Base-by-base conservation (phyloP, 2,113 vertebrate genomes). In the Budorcas taxicolor region DNA sequence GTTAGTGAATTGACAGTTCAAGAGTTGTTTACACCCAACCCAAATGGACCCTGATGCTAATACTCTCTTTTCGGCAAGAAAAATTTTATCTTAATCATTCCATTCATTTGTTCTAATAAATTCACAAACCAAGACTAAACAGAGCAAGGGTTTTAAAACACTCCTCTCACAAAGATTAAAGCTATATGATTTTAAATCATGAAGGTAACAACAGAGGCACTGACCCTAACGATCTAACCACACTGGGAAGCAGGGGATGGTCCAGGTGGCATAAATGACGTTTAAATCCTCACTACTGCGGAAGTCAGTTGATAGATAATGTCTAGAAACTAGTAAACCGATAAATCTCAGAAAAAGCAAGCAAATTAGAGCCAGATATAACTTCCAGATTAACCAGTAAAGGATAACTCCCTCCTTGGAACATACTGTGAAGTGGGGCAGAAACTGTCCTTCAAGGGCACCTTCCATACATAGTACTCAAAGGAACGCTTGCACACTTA, bases 401-500 rank as follows among this genome's bases (percentile, higher is more conserved):
- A 67, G 43, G 43, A 14, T 9, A 23, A 0, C 36, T 64, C 43
- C 82, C 50, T 87, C 36, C 29, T 17, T 33, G 47, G 8, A 95
- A 64, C 16, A 80, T 31, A 43, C 27, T 25, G 43, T 23, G 19
- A 50, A 21, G 21, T 57, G 10, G n/a, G 57, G 19, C 14, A 86
- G 33, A 86, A 45, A 62, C 14, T 21, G 33, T 64, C 45, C 64
- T 29, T 4, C 36, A 1, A 74, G 7, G 23, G 8, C n/a, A n/a
- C 27, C 31, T 45, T 57, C 57, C 2, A 0, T 11, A 17, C 40
- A 36, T 0, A 58, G 36, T 23, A 13, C 36, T 27, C 31, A 21
- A 0, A 3, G 15, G 45, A 74, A 80, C 27, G n/a, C 36, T 4
- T 2, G 31, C n/a, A 74, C 16, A 43, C 3, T 5, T 2, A 2